A percentile compares a stretch with the other conserved stretches of the same genome.
Conservation (phyloP, 2,888 invertebrate species). For the Onthophagus sagittarius region DNA sequence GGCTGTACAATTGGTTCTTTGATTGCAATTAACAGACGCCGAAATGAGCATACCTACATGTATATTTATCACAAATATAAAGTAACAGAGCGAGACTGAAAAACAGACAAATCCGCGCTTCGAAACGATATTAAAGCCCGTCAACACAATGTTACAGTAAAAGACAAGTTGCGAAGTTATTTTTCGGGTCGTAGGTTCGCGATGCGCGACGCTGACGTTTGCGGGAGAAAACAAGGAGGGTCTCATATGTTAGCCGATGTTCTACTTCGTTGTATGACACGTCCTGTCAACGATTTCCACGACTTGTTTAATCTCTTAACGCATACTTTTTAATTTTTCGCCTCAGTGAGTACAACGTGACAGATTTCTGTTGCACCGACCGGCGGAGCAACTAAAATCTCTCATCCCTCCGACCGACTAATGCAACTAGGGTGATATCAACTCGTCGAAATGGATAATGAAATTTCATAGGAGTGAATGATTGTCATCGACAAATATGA, state of each 20-base stretch:
- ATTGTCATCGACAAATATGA: background rate
- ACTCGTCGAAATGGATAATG: background rate
- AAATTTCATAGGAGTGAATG: background rate
- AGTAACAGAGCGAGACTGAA: conserved; percentile 29
- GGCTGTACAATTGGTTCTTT: background rate
- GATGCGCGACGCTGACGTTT: conserved; percentile 8
- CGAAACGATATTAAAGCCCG: conserved; percentile 34
- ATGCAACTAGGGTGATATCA: background rate
- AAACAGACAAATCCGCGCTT: conserved; percentile 27
- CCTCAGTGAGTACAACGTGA: conserved; percentile 31
- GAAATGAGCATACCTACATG: background rate
- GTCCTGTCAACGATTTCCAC: conserved; percentile 33
- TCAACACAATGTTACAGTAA: conserved; percentile 33
- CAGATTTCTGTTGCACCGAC: conserved; percentile 15
- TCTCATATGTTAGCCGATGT: conserved; percentile 22
- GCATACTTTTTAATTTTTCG: conserved; percentile 45
- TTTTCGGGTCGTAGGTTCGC: conserved; percentile 13
- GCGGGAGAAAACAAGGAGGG: background rate
- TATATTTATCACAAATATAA: conserved; percentile 16
- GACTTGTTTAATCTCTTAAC: conserved; percentile 44
- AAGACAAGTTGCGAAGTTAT: conserved; percentile 20
- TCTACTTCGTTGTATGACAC: conserved; percentile 15
- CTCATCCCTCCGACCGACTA: background rate
- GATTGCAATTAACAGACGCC: conserved; percentile 18
- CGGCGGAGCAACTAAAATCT: background rate